phyloP scores from a whole-genome alignment of 2,888 invertebrate species.

The Nudaria mundana region DNA sequence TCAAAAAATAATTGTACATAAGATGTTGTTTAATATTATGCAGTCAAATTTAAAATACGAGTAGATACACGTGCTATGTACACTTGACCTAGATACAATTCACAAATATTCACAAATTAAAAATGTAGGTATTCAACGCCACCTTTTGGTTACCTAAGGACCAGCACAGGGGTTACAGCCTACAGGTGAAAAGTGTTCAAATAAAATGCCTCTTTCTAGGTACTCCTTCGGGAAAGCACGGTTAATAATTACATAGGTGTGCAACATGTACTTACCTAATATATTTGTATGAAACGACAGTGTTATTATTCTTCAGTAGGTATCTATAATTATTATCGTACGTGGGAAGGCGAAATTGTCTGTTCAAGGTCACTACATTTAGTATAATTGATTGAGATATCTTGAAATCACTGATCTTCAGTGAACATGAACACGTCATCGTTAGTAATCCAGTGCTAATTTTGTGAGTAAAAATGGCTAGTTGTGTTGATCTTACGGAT shows the following conservation, averaged over 20 bases:
- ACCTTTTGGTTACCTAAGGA: no score
- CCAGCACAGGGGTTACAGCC: no score
- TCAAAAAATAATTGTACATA: slow-evolving; percentile 44
- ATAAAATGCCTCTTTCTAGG: no score
- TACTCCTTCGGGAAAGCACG: no score
- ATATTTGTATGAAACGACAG: no score
- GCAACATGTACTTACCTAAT: no score
- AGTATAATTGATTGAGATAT: slow-evolving; percentile 22
- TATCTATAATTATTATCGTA: slow-evolving; percentile 1
- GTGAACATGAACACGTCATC: slow-evolving; percentile 37
- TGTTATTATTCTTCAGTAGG: neutral
- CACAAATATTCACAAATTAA: no score
- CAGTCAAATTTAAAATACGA: slow-evolving; percentile 59
- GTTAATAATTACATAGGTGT: no score
- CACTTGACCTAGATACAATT: no score
- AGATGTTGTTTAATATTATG: slow-evolving; percentile 58
- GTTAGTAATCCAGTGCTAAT: slow-evolving; percentile 43
- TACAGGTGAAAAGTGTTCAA: no score
- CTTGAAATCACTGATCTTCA: slow-evolving; percentile 20
- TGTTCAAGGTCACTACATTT: slow-evolving; percentile 34
- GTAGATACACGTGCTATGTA: slow-evolving; percentile 66
- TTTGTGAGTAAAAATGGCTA: no score
- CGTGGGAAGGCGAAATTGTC: slow-evolving; percentile 26
- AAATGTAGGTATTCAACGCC: no score
- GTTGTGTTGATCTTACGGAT: slow-evolving; percentile 27